These are phyloP conservation scores for Glossophaga mutica DNA, from an alignment of 2,797 vertebrate genomes.

Conservation along the genomic window DNA sequence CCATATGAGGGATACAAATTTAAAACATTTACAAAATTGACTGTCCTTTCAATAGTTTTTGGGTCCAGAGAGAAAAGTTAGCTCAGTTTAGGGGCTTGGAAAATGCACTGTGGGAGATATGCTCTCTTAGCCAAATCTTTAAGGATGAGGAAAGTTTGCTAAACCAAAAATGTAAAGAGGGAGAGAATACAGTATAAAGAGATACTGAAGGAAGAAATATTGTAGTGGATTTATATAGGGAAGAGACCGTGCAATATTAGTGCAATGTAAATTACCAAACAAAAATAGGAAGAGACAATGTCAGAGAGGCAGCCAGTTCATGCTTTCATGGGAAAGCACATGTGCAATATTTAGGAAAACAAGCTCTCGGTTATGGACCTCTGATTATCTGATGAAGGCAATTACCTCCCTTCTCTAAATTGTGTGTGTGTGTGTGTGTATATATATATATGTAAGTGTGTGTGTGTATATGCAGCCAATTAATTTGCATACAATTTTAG, in stretches of 20 bases:
- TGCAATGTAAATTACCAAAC: neutral
- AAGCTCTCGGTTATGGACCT: neutral
- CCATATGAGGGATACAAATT: neutral
- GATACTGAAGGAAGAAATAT: neutral
- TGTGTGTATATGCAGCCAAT: neutral
- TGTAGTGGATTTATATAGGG: neutral
- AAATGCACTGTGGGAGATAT: neutral
- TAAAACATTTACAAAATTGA: neutral
- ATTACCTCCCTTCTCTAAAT: constrained; percentile 1
- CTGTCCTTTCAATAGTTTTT: neutral
- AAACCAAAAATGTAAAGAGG: neutral
- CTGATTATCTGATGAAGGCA: neutral
- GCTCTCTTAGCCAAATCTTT: neutral
- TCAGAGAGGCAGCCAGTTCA: neutral
- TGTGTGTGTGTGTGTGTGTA: neutral
- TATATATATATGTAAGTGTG: neutral
- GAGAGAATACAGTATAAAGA: neutral
- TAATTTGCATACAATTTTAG: constrained; percentile 17
- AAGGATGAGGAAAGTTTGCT: neutral
- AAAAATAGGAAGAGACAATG: neutral
- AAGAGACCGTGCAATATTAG: neutral
- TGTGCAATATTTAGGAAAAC: neutral
- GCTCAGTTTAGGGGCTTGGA: neutral
- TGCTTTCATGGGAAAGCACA: neutral
- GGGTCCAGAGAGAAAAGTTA: neutral